phyloP scores from a whole-genome alignment of 2,113 vertebrate genomes.

The Hippocampus guttulatus region DNA sequence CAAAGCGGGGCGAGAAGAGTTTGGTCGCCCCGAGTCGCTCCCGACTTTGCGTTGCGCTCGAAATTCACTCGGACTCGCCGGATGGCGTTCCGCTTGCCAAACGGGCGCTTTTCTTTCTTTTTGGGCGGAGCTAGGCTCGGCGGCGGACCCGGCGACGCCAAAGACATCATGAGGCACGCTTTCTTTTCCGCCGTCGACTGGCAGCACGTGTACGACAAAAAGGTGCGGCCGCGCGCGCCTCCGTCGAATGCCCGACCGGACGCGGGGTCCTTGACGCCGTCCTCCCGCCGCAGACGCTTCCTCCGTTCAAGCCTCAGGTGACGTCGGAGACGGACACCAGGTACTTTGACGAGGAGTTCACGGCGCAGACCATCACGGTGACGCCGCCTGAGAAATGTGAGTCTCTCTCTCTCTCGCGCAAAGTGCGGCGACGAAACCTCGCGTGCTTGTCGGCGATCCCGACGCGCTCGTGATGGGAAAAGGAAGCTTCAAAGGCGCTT shows the following conservation, averaged over 20 bases:
- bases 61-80: too few relatives aligned
- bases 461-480: too few relatives aligned
- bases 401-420: conserved; percentile 21
- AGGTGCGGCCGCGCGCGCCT: conserved; percentile 69
- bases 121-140: conserved; percentile 77
- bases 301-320: conserved; percentile 81
- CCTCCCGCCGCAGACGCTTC: conserved; percentile 66
- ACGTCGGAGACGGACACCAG: conserved; percentile 81
- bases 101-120: neutral
- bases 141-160: conserved; percentile 93
- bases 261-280: neutral
- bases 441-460: too few relatives aligned
- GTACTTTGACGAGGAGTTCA: conserved; percentile 83
- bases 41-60: too few relatives aligned
- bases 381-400: conserved; percentile 82
- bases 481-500: too few relatives aligned
- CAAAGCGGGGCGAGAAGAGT: too few relatives aligned
- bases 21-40: too few relatives aligned
- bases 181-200: conserved; percentile 93
- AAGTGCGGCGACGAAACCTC: neutral
- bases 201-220: conserved; percentile 98
- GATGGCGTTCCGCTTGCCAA: neutral
- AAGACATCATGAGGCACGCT: conserved; percentile 96
- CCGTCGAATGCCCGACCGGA: neutral
- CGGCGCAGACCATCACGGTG: conserved; percentile 81